Base-by-base conservation (phyloP, 92 coral and sea anemone genomes). In the Siderastrea radians region DNA sequence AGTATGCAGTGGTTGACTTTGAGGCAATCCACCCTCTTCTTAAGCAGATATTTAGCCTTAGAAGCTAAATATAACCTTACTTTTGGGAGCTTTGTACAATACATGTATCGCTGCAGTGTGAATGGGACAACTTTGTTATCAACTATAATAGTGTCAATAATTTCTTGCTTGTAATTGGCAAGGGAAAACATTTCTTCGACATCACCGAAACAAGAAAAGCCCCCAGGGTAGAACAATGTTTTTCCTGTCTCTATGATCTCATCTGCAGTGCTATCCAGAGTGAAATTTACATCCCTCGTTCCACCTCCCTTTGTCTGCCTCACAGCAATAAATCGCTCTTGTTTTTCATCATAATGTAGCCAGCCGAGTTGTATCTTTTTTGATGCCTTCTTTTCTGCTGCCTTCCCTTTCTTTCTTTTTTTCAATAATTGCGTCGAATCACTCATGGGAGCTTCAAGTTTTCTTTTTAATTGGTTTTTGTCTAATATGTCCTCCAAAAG, bases 311-410 rank as follows among this genome's bases (percentile, higher is more conserved):
- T 79, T 14, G 90, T 53, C 78, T 57, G 57, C 62, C 80, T 73
- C 79, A 87, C 86, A 80, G 80, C 75, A 72, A 80, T 57, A 72
- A 68, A 87, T 72, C 65, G 72, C 76, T 72, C 68, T 78, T 75
- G 79, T 13, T 80, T 52, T 54, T 71, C 82, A 80, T 80, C 75
- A 58, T 80, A 80, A 51, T 87, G 91, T 63, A 87, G 65, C 91
- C 91, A 87, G 16, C 91, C 91, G 50, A 87, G 80, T 19, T 87
- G 91, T 71, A 87, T 78, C 81, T 79, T 87, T 75, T 73, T 87
- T 5, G 63, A 55, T 7, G 55, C 74, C 71, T 59, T 61, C 7
- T 13, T 79, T 75, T 78, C 74, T 3, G 57, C 48, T 45, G 60
- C 49, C 80, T 68, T 72, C 53, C n/a, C 77, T 78, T 77, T 68